A percentile compares a stretch with the other conserved stretches of the same genome.
Conservation (phyloP, 2,888 invertebrate species). For the Yponomeuta malinellus region DNA sequence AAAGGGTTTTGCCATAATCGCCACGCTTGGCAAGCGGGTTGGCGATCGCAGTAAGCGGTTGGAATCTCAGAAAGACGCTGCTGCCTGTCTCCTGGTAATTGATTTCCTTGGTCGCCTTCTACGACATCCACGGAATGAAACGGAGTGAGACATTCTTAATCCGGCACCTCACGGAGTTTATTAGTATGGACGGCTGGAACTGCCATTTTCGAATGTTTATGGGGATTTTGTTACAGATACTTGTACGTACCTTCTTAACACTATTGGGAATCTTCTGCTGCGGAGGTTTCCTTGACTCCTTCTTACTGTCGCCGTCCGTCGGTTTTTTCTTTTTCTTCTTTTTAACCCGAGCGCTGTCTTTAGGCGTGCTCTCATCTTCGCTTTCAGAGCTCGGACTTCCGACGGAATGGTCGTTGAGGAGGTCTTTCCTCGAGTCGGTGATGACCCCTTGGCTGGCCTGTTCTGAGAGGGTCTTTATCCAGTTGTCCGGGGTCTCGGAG, state of each 20-base stretch:
- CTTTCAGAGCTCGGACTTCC: slow-evolving; percentile 55
- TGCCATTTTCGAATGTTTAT: too few relatives aligned
- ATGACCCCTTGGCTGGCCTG: slow-evolving; percentile 56
- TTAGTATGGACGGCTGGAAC: too few relatives aligned
- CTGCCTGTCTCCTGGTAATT: too few relatives aligned
- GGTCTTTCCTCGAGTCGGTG: slow-evolving; percentile 62
- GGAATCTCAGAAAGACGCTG: too few relatives aligned
- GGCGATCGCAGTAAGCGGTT: too few relatives aligned
- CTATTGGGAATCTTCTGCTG: slow-evolving; percentile 42
- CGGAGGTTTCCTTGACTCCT: slow-evolving; percentile 32
- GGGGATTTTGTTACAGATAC: too few relatives aligned
- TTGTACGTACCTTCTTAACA: slow-evolving; percentile 48
- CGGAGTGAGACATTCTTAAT: too few relatives aligned
- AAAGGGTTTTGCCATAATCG: too few relatives aligned
- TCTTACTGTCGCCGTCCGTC: slow-evolving; percentile 19
- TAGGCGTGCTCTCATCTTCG: slow-evolving; percentile 32
- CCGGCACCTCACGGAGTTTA: too few relatives aligned
- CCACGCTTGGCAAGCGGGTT: too few relatives aligned
- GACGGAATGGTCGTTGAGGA: slow-evolving; percentile 60
- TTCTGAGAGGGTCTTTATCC: slow-evolving; percentile 64
- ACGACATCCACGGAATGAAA: too few relatives aligned
- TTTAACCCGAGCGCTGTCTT: slow-evolving; percentile 26
- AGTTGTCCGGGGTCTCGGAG: slow-evolving; percentile 56
- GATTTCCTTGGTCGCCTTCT: too few relatives aligned
- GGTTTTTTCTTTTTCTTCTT: slow-evolving; percentile 29